These are phyloP conservation scores for Bettongia penicillata DNA, from an alignment of 2,113 vertebrate genomes.

Conservation along the genomic window DNA sequence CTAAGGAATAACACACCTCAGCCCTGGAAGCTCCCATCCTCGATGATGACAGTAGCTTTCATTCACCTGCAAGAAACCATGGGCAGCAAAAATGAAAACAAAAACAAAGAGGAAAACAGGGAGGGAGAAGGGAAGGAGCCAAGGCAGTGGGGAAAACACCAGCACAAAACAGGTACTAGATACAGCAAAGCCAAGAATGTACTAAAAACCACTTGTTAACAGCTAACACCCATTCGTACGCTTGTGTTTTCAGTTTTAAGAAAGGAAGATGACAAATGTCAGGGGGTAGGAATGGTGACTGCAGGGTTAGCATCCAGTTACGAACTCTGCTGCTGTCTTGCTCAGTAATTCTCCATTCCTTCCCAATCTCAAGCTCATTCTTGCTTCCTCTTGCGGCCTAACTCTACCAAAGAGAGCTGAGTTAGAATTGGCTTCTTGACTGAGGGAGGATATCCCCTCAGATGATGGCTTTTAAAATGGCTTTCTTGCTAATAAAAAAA, in stretches of 20 bases:
- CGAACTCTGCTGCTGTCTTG: constrained; percentile 79
- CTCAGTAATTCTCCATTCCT: constrained; percentile 69
- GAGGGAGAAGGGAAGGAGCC: constrained; percentile 72
- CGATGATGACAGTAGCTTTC: constrained; percentile 67
- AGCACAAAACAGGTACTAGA: constrained; percentile 87
- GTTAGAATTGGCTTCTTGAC: constrained; percentile 96
- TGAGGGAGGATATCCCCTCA: constrained; percentile 83
- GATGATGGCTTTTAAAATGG: background rate
- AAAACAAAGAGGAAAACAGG: constrained; percentile 67
- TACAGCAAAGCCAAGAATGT: constrained; percentile 90
- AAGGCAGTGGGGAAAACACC: constrained; percentile 80
- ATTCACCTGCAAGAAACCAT: constrained; percentile 67
- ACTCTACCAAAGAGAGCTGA: constrained; percentile 95
- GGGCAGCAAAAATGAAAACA: constrained; percentile 56
- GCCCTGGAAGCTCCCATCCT: constrained; percentile 75
- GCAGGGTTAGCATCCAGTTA: constrained; percentile 83
- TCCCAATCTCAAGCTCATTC: constrained; percentile 82
- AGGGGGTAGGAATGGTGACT: constrained; percentile 85
- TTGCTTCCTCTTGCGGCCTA: constrained; percentile 93
- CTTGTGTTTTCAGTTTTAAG: constrained; percentile 85
- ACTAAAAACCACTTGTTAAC: constrained; percentile 89
- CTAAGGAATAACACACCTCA: constrained; percentile 79
- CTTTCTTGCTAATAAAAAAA: constrained; percentile 63
- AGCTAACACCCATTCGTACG: constrained; percentile 92
- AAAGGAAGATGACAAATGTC: constrained; percentile 75